Base-by-base conservation (phyloP, 2,888 invertebrate species). In the Himalopsyche anomala region DNA sequence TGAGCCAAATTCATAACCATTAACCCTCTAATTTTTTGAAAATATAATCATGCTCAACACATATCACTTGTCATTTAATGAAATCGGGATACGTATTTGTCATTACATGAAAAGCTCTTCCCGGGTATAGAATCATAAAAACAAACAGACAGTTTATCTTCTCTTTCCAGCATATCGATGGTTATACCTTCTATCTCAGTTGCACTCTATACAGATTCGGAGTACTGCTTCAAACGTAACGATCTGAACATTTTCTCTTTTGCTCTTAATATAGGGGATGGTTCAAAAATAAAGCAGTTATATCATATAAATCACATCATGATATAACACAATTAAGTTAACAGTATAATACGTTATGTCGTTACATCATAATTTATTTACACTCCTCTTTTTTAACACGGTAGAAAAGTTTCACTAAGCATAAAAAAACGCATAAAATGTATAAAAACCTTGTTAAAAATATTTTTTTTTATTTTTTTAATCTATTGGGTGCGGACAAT, bases 41-140 rank as follows among this genome's bases (percentile, higher is more conserved):
- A 62, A n/a, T 19, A n/a, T n/a, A 62, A 19, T 55, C 55, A n/a
- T 62, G 56, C 19, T 56, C n/a, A 19, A 56, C 62, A 62, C 62
- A 62, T 62, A 62, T 62, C 62, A 62, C 62, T 62, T 62, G 62
- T 62, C 62, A 62, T 62, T 62, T 62, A n/a, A 62, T 62, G 62
- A 62, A 62, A 62, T 62, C 62, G 62, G 62, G 62, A 62, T 19
- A 62, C 11, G 62, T 62, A 62, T 62, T 62, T 19, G 62, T 62
- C 62, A 62, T 62, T 62, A 19, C 62, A 62, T 62, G 62, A 28
- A 62, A 62, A 62, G 62, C 62, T 62, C 62, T 62, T 62, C 62
- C 62, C 62, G 62, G 62, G 62, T 62, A 62, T 62, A 19, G 62
- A n/a, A 62, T 28, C 62, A 62, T 62, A 62, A 62, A 62, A 62